phyloP scores from a whole-genome alignment of 2,113 vertebrate species.

The Melospiza georgiana region DNA sequence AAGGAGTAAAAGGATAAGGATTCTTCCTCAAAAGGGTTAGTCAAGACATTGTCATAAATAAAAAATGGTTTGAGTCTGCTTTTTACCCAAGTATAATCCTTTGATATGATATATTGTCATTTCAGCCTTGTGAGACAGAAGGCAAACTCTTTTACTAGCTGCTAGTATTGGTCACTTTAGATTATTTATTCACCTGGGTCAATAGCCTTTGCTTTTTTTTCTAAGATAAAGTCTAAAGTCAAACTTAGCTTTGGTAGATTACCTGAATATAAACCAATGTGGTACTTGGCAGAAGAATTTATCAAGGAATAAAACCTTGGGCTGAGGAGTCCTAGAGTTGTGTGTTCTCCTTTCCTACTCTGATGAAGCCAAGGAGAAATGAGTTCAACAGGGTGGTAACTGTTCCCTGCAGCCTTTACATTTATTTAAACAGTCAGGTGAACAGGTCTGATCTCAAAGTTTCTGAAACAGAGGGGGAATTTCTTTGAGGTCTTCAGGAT shows the following conservation, averaged over 20 bases:
- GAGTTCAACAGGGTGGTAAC: not conserved
- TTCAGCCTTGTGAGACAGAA: not conserved
- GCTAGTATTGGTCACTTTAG: not conserved
- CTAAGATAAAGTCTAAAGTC: not conserved
- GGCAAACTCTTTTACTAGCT: not conserved
- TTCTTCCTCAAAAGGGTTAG: not conserved
- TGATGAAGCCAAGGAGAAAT: not conserved
- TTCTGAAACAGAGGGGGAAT: not conserved
- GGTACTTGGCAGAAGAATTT: not conserved
- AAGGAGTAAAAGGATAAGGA: not conserved
- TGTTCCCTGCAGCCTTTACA: not conserved
- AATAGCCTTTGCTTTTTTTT: not conserved
- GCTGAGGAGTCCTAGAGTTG: fast-evolving
- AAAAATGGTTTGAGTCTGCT: not conserved
- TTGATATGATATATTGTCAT: not conserved
- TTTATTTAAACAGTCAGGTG: not conserved
- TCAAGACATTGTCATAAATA: not conserved
- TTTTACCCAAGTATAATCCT: not conserved
- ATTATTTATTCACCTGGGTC: not conserved
- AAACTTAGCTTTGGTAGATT: not conserved
- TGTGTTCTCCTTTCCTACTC: not conserved
- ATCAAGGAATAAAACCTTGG: not conserved
- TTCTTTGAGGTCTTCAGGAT: not conserved
- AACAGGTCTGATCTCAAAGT: not conserved
- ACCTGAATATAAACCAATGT: not conserved